Evolutionary conservation across 2,113 vertebrate species (phyloP).

Genomic region (Centropus bengalensis): DNA sequence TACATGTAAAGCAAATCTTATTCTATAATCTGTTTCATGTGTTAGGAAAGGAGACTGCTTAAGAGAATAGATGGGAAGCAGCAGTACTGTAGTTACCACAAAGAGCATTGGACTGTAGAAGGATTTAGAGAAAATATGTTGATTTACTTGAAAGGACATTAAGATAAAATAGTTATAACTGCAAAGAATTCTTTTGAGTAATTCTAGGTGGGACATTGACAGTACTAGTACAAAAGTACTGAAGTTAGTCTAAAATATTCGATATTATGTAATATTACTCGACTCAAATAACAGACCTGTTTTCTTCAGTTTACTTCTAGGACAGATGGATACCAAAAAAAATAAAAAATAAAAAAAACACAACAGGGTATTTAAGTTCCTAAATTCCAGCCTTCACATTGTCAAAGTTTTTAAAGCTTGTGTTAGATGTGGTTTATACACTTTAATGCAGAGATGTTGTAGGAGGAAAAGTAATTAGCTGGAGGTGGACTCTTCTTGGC

Average conservation of each 20-base stretch:
- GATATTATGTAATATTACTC: not conserved
- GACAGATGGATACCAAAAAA: not conserved
- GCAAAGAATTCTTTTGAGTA: not conserved
- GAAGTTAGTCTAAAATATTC: not conserved
- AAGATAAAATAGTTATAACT: not conserved
- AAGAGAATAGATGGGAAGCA: not conserved
- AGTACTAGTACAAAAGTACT: not conserved
- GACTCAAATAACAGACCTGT: not conserved
- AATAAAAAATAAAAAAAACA: not conserved
- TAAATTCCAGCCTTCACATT: not conserved
- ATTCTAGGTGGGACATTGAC: not conserved
- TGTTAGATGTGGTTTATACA: not conserved
- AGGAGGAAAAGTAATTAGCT: slow-evolving; percentile 39
- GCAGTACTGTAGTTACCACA: not conserved
- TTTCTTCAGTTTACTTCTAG: not conserved
- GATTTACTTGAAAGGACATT: not conserved
- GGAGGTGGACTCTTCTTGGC: slow-evolving; percentile 24
- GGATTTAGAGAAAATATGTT: not conserved
- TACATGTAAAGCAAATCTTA: not conserved
- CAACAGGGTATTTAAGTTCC: not conserved
- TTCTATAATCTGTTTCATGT: not conserved
- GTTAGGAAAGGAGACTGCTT: not conserved
- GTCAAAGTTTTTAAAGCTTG: not conserved
- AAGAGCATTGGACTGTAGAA: not conserved
- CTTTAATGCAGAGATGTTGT: slow-evolving; percentile 1